Evolutionary conservation across 2,113 vertebrate genomes (phyloP).

Genomic region (Poecile atricapillus): DNA sequence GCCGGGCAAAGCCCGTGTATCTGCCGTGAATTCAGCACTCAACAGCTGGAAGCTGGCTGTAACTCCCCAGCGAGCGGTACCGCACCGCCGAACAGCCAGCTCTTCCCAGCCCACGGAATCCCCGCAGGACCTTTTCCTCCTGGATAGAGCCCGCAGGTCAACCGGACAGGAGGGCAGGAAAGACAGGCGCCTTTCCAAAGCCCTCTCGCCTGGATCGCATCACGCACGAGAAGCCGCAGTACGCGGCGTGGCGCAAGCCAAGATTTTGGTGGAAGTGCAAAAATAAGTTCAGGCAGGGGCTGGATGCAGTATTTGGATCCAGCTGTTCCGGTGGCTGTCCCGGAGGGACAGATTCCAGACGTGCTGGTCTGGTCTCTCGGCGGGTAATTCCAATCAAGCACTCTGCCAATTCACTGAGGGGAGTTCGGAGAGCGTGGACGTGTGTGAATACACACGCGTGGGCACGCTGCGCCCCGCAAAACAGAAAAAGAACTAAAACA

Average conservation of each 20-base stretch:
- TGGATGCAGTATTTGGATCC: background rate
- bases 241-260: background rate
- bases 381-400: background rate
- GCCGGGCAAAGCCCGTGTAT: background rate
- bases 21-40: background rate
- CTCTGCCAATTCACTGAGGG: rapidly evolving
- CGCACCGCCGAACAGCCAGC: rapidly evolving
- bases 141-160: background rate
- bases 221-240: background rate
- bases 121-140: rapidly evolving
- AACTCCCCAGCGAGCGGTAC: background rate
- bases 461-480: background rate
- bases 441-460: background rate
- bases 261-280: background rate
- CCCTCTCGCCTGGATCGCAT: rapidly evolving
- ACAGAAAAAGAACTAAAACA: background rate
- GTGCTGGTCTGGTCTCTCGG: too few relatives aligned
- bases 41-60: background rate
- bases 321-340: background rate
- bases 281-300: background rate
- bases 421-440: background rate
- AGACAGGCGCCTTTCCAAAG: background rate
- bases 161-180: background rate
- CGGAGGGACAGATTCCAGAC: background rate
- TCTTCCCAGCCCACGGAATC: background rate